These are phyloP conservation scores for Schizopygopsis pylzovi DNA, from an alignment of 2,797 vertebrate species.

Conservation along the genomic window DNA sequence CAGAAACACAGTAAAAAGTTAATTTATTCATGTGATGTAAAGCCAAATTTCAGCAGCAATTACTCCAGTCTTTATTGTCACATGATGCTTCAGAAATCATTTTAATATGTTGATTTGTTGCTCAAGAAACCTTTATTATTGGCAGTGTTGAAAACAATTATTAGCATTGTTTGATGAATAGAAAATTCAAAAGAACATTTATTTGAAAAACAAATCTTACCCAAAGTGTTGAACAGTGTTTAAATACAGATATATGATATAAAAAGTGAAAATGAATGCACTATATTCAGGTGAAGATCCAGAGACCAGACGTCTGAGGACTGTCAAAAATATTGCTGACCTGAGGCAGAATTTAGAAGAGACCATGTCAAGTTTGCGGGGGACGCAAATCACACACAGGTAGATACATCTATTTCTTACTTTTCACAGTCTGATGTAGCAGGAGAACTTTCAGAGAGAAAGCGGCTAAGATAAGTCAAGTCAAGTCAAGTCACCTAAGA, in stretches of 20 bases:
- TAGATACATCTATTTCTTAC: slow-evolving; percentile 58
- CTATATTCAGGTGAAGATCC: slow-evolving; percentile 86
- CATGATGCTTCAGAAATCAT: background rate
- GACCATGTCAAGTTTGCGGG: slow-evolving; percentile 96
- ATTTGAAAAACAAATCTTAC: background rate
- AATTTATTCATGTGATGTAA: background rate
- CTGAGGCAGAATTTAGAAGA: slow-evolving; percentile 96
- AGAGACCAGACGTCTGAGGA: slow-evolving; percentile 89
- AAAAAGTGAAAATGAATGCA: background rate
- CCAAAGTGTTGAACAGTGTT: background rate
- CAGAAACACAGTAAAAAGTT: no score
- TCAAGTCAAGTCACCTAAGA: no score
- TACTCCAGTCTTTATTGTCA: background rate
- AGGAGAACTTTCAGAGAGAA: background rate
- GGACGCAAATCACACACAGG: slow-evolving; percentile 97
- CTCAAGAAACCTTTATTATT: background rate
- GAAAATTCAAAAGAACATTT: no score
- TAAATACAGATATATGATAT: background rate
- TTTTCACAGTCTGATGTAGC: no score
- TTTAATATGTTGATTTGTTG: background rate
- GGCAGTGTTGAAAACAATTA: no score
- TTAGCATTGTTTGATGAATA: background rate
- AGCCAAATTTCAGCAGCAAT: background rate
- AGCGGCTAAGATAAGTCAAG: background rate
- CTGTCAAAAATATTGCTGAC: slow-evolving; percentile 96